These are phyloP conservation scores for Phalacrocorax pelagicus DNA, from an alignment of 2,113 vertebrate genomes.

Conservation along the genomic window DNA sequence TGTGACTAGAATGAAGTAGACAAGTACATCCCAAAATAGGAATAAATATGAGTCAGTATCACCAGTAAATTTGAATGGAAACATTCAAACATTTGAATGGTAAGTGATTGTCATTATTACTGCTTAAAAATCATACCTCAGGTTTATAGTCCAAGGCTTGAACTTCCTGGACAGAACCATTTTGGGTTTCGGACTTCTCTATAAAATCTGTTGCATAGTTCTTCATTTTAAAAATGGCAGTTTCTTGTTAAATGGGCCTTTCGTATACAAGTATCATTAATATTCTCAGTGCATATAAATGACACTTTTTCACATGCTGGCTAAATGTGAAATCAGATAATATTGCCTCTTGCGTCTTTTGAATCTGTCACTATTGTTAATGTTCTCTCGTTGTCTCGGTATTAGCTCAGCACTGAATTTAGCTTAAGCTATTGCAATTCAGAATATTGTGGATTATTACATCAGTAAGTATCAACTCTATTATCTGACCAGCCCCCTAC, in stretches of 20 bases:
- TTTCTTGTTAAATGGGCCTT: not conserved
- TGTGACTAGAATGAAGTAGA: not conserved
- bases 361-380: not conserved
- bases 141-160: not conserved
- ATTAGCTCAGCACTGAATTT: not conserved
- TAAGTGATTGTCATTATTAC: not conserved
- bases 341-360: not conserved
- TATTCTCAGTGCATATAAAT: not conserved
- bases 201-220: not conserved
- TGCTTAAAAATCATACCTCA: not conserved
- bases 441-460: not conserved
- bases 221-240: not conserved
- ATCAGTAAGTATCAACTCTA: not conserved
- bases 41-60: not conserved
- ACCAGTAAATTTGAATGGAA: not conserved
- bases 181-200: not conserved
- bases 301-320: not conserved
- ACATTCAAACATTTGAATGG: not conserved
- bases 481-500: not conserved
- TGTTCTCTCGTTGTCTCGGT: not conserved
- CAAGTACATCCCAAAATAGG: not conserved
- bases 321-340: not conserved
- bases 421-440: not conserved
- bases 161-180: not conserved
- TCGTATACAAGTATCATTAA: not conserved